phyloP scores from a whole-genome alignment of 2,113 vertebrate species.

The Nesogale talazaci region DNA sequence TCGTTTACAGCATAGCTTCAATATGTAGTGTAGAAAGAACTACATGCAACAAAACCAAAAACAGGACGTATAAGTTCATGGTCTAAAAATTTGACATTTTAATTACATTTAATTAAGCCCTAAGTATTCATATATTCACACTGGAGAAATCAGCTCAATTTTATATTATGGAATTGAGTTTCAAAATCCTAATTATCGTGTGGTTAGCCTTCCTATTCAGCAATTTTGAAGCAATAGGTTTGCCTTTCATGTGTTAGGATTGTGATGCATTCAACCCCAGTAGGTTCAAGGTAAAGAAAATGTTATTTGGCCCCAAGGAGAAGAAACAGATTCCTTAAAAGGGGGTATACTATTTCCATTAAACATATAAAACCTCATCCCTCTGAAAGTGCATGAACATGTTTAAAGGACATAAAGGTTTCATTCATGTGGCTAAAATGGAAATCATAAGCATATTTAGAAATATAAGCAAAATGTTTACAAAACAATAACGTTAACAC shows the following conservation, averaged over 20 bases:
- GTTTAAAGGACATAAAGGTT: constrained; percentile 1
- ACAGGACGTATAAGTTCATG: not conserved
- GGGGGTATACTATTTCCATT: not conserved
- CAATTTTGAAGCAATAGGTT: constrained; percentile 27
- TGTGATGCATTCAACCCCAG: constrained; percentile 18
- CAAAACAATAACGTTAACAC: constrained; percentile 60
- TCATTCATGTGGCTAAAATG: constrained; percentile 54
- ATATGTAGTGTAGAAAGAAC: constrained; percentile 40
- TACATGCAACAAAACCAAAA: not conserved
- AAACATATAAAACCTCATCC: constrained; percentile 9
- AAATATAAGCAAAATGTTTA: constrained; percentile 60
- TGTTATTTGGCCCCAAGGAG: constrained; percentile 16
- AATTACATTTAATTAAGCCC: constrained; percentile 17
- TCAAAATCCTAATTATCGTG: constrained; percentile 38
- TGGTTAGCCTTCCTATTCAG: not conserved
- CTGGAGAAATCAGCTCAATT: constrained; percentile 56
- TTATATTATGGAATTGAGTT: constrained; percentile 44
- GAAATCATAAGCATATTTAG: not conserved
- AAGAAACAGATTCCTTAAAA: constrained; percentile 52
- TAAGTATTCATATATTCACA: constrained; percentile 51
- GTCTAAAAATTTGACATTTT: constrained; percentile 42
- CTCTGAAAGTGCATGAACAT: not conserved
- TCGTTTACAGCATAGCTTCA: constrained; percentile 50
- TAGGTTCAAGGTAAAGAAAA: constrained; percentile 34
- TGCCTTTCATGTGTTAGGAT: constrained; percentile 34